Percentiles rank a stretch among this genome's conserved stretches.
Evolutionary conservation across 2,113 vertebrate genomes (phyloP).

Genomic region (Scartelaos histophorus): DNA sequence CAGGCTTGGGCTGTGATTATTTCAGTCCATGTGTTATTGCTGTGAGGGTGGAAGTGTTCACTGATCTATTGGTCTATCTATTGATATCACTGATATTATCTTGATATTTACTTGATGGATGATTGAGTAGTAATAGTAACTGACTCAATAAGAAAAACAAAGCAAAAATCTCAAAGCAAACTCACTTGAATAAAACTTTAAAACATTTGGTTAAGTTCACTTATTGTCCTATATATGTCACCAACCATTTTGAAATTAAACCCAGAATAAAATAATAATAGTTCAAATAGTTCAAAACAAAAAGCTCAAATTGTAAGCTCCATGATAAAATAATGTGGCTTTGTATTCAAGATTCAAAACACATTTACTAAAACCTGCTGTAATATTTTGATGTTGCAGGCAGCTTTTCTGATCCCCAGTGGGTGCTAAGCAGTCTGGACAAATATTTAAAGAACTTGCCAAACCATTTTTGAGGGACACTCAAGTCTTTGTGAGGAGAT

Average conservation of each 20-base stretch:
- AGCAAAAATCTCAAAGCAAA: background rate
- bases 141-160: too few species aligned
- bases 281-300: too few species aligned
- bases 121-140: too few species aligned
- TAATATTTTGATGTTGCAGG: background rate
- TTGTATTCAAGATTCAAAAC: background rate
- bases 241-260: too few species aligned
- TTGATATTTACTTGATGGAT: too few species aligned
- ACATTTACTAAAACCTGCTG: background rate
- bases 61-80: background rate
- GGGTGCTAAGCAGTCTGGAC: conserved; percentile 61
- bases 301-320: background rate
- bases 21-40: background rate
- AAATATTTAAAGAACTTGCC: conserved; percentile 73
- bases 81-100: background rate
- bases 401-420: conserved; percentile 34
- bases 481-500: conserved; percentile 58
- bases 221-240: too few species aligned
- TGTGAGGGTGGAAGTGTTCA: background rate
- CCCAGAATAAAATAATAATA: too few species aligned
- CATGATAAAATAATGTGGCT: background rate
- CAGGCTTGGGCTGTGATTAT: background rate
- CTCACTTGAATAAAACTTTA: background rate
- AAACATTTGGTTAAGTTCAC: background rate
- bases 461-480: conserved; percentile 65